Evolutionary conservation across 2,797 vertebrate species (phyloP), one percentile per base, ranked within the genome.

Genomic region (Bovichtus variegatus): DNA sequence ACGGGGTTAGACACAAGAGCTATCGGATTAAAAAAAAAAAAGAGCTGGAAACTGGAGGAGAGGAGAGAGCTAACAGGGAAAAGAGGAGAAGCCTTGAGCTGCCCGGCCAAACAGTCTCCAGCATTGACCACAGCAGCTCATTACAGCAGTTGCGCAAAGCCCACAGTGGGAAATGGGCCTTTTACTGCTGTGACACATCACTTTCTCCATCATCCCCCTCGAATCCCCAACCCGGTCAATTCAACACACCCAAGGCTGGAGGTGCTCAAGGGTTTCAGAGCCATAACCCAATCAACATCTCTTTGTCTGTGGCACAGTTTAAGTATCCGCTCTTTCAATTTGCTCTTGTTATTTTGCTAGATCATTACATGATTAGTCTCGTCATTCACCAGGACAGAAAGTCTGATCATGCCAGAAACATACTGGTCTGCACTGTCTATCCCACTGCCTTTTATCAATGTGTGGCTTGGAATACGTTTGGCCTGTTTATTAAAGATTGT

Each of bases 121-220:
- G 25, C 53, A 53, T 0, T 57, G 66, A 75, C 49, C 63, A 41
- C 27, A 64, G 7, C n/a, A 21, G 47, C 41, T 68, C 71, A 57
- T 57, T 43, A 54, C 57, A 57, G 41, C 47, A 31, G 58, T 54
- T 76, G 29, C 13, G 1, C 10, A 6, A 9, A n/a, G 38, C 23
- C 40, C 70, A 61, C 9, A 0, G 40, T 43, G 59, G 40, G 67
- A 59, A 72, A 50, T 2, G 11, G 10, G 55, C 57, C 60, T 59
- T 60, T 82, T 64, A 78, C 58, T 57, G 29, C 59, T 49, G 58
- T 43, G 61, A 76, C 61, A 74, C 73, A 72, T 71, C 16, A 23
- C 47, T 50, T 64, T 38, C 60, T 67, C 38, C 12, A 40, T 47
- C 44, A 65, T 55, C 53, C 18, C 15, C 16, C 44, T 55, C 44